Percentiles rank a stretch among this genome's conserved stretches.
Evolutionary conservation across 2,888 invertebrate species (phyloP).

Genomic region (Shargacucullia verbasci): DNA sequence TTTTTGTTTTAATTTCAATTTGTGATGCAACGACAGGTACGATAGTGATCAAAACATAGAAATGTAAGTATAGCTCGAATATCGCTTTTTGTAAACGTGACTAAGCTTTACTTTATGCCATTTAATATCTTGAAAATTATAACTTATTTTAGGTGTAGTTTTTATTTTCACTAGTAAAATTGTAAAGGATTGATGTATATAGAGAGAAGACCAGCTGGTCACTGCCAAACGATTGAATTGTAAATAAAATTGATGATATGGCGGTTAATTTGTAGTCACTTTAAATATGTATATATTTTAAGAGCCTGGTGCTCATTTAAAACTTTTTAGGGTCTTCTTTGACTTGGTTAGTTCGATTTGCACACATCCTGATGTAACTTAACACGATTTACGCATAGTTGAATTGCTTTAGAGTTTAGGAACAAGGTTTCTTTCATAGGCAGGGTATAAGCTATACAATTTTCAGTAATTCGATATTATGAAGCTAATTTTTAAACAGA

Average conservation of each 20-base stretch:
- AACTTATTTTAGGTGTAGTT: constrained; percentile 68
- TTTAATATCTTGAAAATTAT: constrained; percentile 55
- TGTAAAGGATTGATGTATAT: constrained; percentile 52
- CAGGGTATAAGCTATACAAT: no score
- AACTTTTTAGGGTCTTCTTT: constrained; percentile 7
- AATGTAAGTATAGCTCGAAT: constrained; percentile 31
- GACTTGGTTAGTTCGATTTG: not conserved
- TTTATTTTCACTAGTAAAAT: constrained; percentile 46
- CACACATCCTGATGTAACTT: not conserved
- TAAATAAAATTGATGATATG: constrained; percentile 61
- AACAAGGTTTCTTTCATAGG: no score
- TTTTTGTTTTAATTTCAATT: constrained; percentile 26
- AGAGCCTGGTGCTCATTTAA: constrained; percentile 15
- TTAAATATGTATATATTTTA: constrained; percentile 13
- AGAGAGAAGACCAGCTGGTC: constrained; percentile 77
- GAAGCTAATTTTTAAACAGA: no score
- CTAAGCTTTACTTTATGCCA: constrained; percentile 66
- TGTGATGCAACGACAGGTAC: constrained; percentile 15
- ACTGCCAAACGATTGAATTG: constrained; percentile 78
- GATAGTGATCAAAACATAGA: constrained; percentile 30
- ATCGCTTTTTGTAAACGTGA: constrained; percentile 39
- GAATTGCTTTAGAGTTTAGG: not conserved
- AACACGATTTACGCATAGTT: constrained; percentile 3
- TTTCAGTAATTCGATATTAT: no score
- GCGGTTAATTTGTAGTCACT: constrained; percentile 24